Evolutionary conservation across 2,113 vertebrate species (phyloP).

Genomic region (Tringa solitaria): DNA sequence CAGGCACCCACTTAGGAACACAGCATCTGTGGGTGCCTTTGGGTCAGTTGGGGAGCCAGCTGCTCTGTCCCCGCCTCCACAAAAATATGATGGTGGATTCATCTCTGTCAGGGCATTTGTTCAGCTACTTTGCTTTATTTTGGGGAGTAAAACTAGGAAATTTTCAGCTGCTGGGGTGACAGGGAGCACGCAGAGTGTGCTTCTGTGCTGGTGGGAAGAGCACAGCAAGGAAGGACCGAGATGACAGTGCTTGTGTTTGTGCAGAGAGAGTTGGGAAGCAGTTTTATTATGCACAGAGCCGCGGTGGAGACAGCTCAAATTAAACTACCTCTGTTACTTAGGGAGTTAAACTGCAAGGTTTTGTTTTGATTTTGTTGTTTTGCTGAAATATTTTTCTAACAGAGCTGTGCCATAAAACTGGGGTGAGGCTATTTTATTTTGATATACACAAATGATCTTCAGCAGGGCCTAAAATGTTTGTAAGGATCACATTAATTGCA

Average conservation of each 20-base stretch:
- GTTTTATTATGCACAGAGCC: rapidly evolving
- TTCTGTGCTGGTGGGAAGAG: not conserved
- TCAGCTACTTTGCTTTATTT: not conserved
- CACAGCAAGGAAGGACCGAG: not conserved
- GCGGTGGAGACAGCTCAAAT: not conserved
- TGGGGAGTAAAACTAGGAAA: not conserved
- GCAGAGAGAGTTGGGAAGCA: not conserved
- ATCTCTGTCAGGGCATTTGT: rapidly evolving
- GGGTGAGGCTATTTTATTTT: not conserved
- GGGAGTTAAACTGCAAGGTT: not conserved
- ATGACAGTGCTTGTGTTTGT: rapidly evolving
- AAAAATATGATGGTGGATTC: rapidly evolving
- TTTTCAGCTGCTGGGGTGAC: rapidly evolving
- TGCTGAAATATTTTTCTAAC: not conserved
- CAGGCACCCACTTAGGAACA: rapidly evolving
- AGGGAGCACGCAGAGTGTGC: rapidly evolving
- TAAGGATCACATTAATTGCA: not conserved
- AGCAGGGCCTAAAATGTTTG: not conserved
- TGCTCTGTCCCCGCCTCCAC: not conserved
- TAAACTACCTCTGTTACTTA: not conserved
- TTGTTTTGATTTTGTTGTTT: not conserved
- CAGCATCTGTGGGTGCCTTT: not conserved
- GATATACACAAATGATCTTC: not conserved
- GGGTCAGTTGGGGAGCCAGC: rapidly evolving
- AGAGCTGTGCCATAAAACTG: not conserved